Conservation (phyloP, 2,113 vertebrate species). For the Menura novaehollandiae region DNA sequence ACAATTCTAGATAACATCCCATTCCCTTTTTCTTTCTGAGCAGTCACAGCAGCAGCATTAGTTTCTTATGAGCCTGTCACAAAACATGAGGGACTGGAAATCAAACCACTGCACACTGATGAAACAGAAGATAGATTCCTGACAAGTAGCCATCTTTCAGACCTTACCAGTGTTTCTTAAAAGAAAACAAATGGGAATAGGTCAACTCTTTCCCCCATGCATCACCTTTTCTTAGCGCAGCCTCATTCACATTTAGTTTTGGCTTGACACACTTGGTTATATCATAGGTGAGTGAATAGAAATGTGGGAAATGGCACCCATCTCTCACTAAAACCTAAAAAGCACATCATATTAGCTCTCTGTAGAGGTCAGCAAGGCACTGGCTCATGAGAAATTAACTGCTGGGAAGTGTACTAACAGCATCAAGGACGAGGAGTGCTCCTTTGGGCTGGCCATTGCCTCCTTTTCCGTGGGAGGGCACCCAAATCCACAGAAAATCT, state of each 20-base stretch:
- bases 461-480: background rate
- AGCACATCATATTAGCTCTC: background rate
- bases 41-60: background rate
- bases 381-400: background rate
- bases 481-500: background rate
- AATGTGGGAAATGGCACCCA: background rate
- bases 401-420: background rate
- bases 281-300: background rate
- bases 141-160: background rate
- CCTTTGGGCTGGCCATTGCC: background rate
- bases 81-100: conserved; percentile 9
- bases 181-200: background rate
- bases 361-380: background rate
- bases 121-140: background rate
- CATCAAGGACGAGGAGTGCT: accelerated
- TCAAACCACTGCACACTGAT: background rate
- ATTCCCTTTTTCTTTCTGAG: background rate
- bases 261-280: background rate
- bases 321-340: background rate
- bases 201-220: background rate
- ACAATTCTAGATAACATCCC: background rate
- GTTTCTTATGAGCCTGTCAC: background rate
- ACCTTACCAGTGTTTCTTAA: background rate
- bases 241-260: background rate
- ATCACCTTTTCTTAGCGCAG: background rate